Evolutionary conservation across 2,113 vertebrate species (phyloP).

Genomic region (Oreochromis spilurus): DNA sequence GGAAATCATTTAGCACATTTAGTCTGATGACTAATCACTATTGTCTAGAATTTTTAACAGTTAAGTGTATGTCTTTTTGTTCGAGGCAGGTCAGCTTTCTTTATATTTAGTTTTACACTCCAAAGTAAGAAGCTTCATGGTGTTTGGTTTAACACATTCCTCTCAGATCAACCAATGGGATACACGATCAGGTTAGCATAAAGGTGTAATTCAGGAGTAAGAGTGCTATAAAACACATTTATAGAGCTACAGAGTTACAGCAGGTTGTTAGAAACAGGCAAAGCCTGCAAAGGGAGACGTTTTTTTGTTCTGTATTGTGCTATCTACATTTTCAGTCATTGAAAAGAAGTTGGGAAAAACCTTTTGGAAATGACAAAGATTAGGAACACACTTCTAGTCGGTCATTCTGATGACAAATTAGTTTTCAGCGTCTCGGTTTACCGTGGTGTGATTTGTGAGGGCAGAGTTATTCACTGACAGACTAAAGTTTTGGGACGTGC

Average conservation of each 20-base stretch:
- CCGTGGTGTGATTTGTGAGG: background rate
- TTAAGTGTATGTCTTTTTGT: background rate
- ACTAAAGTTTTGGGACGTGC: background rate
- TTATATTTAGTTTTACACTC: background rate
- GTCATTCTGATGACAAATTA: background rate
- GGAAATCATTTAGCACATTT: background rate
- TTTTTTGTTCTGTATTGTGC: background rate
- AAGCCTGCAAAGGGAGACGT: background rate
- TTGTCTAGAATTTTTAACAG: background rate
- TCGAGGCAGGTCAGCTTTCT: background rate
- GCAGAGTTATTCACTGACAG: background rate
- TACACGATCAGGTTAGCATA: background rate
- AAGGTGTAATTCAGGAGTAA: background rate
- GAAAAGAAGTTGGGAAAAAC: background rate
- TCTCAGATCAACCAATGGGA: background rate
- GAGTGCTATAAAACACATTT: background rate
- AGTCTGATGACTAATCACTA: background rate
- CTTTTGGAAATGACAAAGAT: background rate
- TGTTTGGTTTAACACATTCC: background rate
- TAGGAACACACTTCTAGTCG: background rate
- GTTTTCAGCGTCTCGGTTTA: background rate
- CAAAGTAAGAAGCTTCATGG: background rate
- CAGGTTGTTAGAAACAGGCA: background rate
- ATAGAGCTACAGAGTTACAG: background rate
- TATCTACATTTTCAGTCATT: background rate